These are phyloP conservation scores for Loripinus fragilis DNA, from an alignment of 2,888 invertebrate genomes.

Conservation along the genomic window DNA sequence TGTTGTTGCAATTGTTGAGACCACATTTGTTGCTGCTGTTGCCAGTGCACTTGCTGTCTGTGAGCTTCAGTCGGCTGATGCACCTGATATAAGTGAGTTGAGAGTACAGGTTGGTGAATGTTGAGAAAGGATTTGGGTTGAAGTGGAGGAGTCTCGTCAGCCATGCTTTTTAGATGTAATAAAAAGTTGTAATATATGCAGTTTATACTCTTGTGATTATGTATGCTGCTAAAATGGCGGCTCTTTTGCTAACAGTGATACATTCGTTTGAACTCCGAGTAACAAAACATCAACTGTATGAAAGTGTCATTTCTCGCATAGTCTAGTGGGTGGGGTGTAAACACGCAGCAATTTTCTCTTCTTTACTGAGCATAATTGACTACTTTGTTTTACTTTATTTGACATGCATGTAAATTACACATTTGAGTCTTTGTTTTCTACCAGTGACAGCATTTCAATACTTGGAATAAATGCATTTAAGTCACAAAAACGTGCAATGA, in stretches of 20 bases:
- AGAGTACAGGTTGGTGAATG: background rate
- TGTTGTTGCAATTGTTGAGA: background rate
- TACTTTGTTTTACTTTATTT: background rate
- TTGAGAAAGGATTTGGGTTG: conserved; percentile 9
- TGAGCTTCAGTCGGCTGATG: conserved; percentile 6
- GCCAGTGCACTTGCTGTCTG: background rate
- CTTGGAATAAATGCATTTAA: background rate
- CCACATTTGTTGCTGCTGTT: conserved; percentile 1
- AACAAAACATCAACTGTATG: background rate
- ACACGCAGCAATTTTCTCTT: background rate
- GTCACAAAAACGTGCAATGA: conserved; percentile 1
- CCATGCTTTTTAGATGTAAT: background rate
- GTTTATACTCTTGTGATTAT: no score
- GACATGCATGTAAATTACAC: no score
- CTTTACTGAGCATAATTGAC: background rate
- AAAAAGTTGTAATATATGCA: no score
- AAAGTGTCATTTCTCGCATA: background rate
- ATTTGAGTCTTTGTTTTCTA: no score
- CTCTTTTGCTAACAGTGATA: no score
- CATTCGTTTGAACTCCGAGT: no score
- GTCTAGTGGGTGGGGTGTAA: background rate
- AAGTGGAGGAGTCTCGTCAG: conserved; percentile 9
- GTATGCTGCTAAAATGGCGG: no score
- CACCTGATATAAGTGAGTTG: conserved; percentile 7
- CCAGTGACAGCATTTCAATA: no score